phyloP scores from a whole-genome alignment of 1,140 invertebrate species.

The Bradysia coprophila region DNA sequence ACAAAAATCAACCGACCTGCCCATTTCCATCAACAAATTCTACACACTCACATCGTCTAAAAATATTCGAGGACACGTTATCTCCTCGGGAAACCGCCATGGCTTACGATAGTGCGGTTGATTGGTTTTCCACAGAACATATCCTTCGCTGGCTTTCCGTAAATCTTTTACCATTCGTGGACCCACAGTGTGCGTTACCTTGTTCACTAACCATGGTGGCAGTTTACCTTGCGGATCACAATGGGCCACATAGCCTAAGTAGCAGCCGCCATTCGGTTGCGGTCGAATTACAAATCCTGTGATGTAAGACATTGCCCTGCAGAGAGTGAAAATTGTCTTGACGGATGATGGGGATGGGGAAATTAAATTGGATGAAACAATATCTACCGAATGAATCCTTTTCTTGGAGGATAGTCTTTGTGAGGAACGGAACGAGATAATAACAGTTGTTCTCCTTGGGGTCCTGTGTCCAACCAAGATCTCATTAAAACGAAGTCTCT shows the following conservation, averaged over 20 bases:
- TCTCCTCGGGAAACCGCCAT: slow-evolving; percentile 75
- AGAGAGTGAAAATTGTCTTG: slow-evolving; percentile 6
- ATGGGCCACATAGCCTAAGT: slow-evolving; percentile 68
- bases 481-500: slow-evolving; percentile 79
- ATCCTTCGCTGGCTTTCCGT: slow-evolving; percentile 59
- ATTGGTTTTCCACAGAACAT: slow-evolving; percentile 55
- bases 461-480: slow-evolving; percentile 72
- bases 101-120: slow-evolving; percentile 60
- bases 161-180: slow-evolving; percentile 67
- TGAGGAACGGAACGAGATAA: slow-evolving; percentile 83
- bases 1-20: neutral
- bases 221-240: slow-evolving; percentile 76
- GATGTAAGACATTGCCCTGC: slow-evolving; percentile 42
- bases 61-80: slow-evolving; percentile 39
- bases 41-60: slow-evolving; percentile 39
- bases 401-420: slow-evolving; percentile 59
- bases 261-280: slow-evolving; percentile 34
- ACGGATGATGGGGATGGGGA: neutral
- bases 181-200: slow-evolving; percentile 68
- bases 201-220: slow-evolving; percentile 78
- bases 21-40: neutral
- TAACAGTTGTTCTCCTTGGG: slow-evolving; percentile 56
- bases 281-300: slow-evolving; percentile 40
- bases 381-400: slow-evolving; percentile 52
- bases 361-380: neutral